Conservation (phyloP, 1,140 invertebrate species). For the Meloidogyne floridensis region DNA sequence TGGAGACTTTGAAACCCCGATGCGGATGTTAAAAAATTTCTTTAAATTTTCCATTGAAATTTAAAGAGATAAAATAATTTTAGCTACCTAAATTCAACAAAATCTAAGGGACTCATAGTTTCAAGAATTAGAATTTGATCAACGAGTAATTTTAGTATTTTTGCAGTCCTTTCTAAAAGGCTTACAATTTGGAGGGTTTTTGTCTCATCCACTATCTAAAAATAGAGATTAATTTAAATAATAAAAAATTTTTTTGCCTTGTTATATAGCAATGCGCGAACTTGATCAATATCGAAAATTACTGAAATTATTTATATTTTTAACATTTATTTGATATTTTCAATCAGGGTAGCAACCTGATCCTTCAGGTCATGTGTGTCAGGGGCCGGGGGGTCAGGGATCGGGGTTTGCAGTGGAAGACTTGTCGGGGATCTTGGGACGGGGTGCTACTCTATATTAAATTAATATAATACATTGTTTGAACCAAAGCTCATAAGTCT, state of each 20-base stretch:
- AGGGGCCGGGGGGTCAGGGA: too few relatives aligned
- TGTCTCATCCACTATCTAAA: conserved; percentile 79
- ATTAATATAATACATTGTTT: conserved; percentile 74
- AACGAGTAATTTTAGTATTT: conserved; percentile 90
- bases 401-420: too few relatives aligned
- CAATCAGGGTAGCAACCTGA: too few relatives aligned
- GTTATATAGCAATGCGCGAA: conserved; percentile 79
- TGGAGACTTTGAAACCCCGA: conserved; percentile 97
- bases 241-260: conserved; percentile 67
- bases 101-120: conserved; percentile 95
- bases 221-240: conserved; percentile 32
- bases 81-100: conserved; percentile 83
- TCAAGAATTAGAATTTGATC: conserved; percentile 96
- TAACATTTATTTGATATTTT: background rate
- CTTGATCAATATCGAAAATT: conserved; percentile 91
- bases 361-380: too few relatives aligned
- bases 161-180: conserved; percentile 83
- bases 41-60: conserved; percentile 47
- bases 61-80: background rate
- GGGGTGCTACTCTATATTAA: too few relatives aligned
- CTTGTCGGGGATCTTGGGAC: too few relatives aligned
- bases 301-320: conserved; percentile 71
- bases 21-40: conserved; percentile 83
- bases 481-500: conserved; percentile 98
- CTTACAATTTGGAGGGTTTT: conserved; percentile 90